Evolutionary conservation across 53 echinoderm and acorn worm species (phyloP).

Genomic region (Patiria pectinifera): DNA sequence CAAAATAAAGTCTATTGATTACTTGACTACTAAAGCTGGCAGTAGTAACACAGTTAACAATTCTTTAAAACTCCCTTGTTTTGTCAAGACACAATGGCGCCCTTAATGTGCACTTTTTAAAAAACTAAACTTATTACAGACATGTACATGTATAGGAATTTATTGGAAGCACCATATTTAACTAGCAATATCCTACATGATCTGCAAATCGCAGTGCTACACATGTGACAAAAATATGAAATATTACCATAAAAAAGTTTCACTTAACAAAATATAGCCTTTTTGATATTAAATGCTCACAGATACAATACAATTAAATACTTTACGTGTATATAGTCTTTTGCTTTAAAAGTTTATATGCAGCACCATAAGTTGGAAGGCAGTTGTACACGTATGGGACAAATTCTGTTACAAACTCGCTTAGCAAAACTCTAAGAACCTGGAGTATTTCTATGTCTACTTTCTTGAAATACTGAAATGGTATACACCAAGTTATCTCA

Average conservation of each 20-base stretch:
- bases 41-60: too few species aligned
- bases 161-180: background rate
- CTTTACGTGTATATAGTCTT: background rate
- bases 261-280: constrained; percentile 40
- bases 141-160: background rate
- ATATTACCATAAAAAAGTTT: background rate
- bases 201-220: background rate
- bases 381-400: background rate
- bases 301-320: constrained; percentile 31
- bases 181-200: background rate
- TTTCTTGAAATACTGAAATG: constrained; percentile 40
- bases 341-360: constrained; percentile 4
- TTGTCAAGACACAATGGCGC: too few species aligned
- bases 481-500: background rate
- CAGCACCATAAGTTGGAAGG: constrained; percentile 57
- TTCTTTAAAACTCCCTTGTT: too few species aligned
- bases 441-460: background rate
- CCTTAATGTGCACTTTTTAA: too few species aligned
- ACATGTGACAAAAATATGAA: background rate
- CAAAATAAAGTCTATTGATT: too few species aligned
- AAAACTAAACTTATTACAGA: too few species aligned
- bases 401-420: background rate
- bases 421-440: constrained; percentile 16
- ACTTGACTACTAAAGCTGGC: too few species aligned
- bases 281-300: constrained; percentile 20